Evolutionary conservation across 2,888 invertebrate genomes (phyloP), one percentile per base, ranked within the genome.

Genomic region (Caradrina clavipalpis): DNA sequence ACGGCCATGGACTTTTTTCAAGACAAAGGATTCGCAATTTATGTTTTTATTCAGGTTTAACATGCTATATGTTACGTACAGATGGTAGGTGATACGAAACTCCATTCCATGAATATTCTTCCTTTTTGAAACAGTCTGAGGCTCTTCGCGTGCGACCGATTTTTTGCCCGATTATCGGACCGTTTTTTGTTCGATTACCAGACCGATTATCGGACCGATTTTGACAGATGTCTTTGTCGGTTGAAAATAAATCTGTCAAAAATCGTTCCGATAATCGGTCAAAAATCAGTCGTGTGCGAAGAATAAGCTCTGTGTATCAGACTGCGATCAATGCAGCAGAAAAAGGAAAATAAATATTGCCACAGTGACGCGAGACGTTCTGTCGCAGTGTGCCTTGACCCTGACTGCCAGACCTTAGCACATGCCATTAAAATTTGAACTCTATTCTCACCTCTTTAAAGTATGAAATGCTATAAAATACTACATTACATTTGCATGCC

Each of bases 331-430:
- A 21, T 62, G 58, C 39, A 62, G 50, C 58, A 22, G 21, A 78
- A 61, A 50, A 3, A 61, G 17, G 2, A 50, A 61, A 54, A 1
- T n/a, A 26, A 79, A 73, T n/a, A 49, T 49, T 35, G 47, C 42
- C 10, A 55, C 45, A 54, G 45, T 49, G 56, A 15, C 47, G 47
- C 54, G 47, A 62, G 21, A 26, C 17, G 17, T 58, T 13, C 19
- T 62, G 68, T 59, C 59, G 75, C 76, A 76, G 35, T 78, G 21
- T 66, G 57, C 21, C 50, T 73, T 79, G 76, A 58, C 67, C 67
- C 79, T 76, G 74, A 56, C 49, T 35, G 11, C 31, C 31, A 61
- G 47, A 61, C 58, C 50, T 51, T 55, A 63, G 8, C 5, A 42
- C 3, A 35, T 31, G 53, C 17, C 22, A 55, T 56, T 74, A 42